phyloP scores from a whole-genome alignment of 2,888 invertebrate species.

The Eupithecia insigniata region DNA sequence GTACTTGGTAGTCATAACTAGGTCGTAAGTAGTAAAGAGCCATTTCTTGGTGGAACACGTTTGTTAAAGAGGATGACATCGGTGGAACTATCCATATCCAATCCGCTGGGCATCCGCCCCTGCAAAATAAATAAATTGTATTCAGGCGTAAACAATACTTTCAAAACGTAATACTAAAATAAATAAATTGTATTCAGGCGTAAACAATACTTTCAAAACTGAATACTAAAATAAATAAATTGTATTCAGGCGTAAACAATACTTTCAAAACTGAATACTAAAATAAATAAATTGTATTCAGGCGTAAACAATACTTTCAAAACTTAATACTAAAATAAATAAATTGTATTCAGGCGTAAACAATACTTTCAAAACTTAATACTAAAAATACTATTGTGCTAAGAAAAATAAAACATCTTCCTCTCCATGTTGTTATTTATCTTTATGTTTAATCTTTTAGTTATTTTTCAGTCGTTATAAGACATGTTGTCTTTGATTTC shows the following conservation, averaged over 20 bases:
- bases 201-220: background rate
- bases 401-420: too few species aligned
- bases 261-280: background rate
- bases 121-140: conserved; percentile 40
- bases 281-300: background rate
- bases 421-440: background rate
- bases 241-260: background rate
- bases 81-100: conserved; percentile 93
- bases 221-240: background rate
- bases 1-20: conserved; percentile 95
- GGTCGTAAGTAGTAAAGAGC: conserved; percentile 94
- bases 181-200: background rate
- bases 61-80: conserved; percentile 89
- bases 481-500: background rate
- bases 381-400: too few species aligned
- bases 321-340: background rate
- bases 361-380: background rate
- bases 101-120: conserved; percentile 92
- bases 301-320: background rate
- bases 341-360: background rate
- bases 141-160: background rate
- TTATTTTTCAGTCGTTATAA: background rate
- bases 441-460: background rate
- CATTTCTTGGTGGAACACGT: conserved; percentile 94
- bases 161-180: background rate